Base-by-base conservation (phyloP, 92 coral and sea anemone genomes). In the Galaxea fascicularis region DNA sequence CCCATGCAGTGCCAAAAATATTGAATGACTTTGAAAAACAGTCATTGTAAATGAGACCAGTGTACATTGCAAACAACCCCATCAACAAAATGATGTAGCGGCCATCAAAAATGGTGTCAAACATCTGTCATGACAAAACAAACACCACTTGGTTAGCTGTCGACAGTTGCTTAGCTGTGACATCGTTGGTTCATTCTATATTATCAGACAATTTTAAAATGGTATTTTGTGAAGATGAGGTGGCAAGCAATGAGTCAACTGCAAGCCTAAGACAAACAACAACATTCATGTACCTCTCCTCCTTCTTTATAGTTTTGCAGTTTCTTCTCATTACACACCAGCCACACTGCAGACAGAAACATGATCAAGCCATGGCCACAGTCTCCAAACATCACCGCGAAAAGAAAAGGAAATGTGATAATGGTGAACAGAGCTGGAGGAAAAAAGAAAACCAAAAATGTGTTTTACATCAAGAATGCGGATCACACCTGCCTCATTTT, bases 371-470 rank as follows among this genome's bases (percentile, higher is more conserved):
- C 98, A 84, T 95, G 98, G 47, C 98, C 98, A 88, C 97, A 94
- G 80, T 95, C 98, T 8, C 98, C 98, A 81, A 94, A 95, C 98
- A 95, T 95, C 78, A 95, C 98, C 45, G 98, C 97, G 84, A 95
- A 95, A 76, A 95, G 89, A 67, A 95, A 95, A 0, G 98, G 98
- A 74, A 95, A 95, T 17, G 98, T 95, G 75, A 95, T 95, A 82
- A 95, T 75, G 41, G 98, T 95, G 46, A 86, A 95, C 54, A 94
- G 83, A 65, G 98, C 98, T 95, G 82, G 0, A 71, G 71, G 64
- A 74, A 62, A 0, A 78, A 59, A 39, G n/a, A 11, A n/a, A 44
- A 73, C 22, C 66, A 2, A 35, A 35, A 35, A 35, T 6, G 41
- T 35, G 6, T 2, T 2, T 35, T 35, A 2, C 41, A 35, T 35